Conservation (phyloP, 2,888 invertebrate species). For the Petrophora chlorosata region DNA sequence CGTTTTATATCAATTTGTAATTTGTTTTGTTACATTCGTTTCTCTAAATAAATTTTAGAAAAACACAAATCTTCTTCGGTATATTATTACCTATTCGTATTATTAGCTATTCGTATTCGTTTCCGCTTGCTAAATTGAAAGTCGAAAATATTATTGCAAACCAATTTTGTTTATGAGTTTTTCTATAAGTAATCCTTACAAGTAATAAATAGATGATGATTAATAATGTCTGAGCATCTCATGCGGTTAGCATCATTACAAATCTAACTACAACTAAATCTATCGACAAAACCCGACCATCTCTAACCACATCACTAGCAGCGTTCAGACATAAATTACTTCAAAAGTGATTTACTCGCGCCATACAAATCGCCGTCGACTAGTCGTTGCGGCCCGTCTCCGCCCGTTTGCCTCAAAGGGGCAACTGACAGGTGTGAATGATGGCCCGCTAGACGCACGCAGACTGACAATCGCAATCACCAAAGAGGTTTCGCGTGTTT, state of each 20-base stretch:
- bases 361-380: constrained; percentile 73
- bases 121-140: too few species aligned
- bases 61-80: too few species aligned
- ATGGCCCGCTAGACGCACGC: constrained; percentile 58
- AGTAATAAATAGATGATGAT: too few species aligned
- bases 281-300: constrained; percentile 19
- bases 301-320: constrained; percentile 57
- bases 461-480: constrained; percentile 67
- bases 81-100: too few species aligned
- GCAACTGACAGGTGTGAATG: constrained; percentile 74
- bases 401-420: constrained; percentile 61
- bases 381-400: constrained; percentile 68
- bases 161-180: too few species aligned
- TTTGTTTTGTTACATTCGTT: too few species aligned
- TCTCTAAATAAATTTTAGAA: too few species aligned
- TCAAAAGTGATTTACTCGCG: constrained; percentile 79
- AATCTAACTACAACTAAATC: neutral
- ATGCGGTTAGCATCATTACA: neutral
- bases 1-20: too few species aligned
- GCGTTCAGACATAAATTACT: constrained; percentile 73
- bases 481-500: constrained; percentile 53
- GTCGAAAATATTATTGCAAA: too few species aligned
- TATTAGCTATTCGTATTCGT: too few species aligned
- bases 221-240: too few species aligned
- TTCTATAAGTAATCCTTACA: too few species aligned